Evolutionary conservation across 1,140 invertebrate genomes (phyloP).

Genomic region (Halesus radiatus): DNA sequence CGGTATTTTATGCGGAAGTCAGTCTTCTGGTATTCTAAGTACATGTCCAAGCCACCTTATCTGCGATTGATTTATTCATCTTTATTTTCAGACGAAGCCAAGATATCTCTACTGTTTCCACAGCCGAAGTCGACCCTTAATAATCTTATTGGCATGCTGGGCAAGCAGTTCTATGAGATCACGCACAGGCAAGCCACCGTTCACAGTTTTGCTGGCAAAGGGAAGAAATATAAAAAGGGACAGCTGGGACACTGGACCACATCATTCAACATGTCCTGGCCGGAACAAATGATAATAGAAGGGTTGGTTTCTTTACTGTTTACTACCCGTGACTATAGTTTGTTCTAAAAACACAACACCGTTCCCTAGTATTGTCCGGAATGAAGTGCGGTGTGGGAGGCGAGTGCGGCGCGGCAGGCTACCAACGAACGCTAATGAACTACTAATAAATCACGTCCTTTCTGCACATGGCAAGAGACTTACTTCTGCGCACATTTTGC

Average conservation of each 20-base stretch:
- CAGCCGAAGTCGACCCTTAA: not conserved
- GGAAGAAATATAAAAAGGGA: not conserved
- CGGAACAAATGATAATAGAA: not conserved
- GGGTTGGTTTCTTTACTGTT: not conserved
- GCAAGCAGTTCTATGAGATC: not conserved
- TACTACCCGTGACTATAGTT: too few species aligned
- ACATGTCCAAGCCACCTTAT: too few species aligned
- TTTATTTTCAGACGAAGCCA: too few species aligned
- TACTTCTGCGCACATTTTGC: too few species aligned
- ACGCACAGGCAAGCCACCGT: not conserved
- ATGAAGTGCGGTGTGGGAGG: not conserved
- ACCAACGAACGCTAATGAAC: too few species aligned
- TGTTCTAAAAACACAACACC: not conserved
- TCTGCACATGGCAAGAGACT: too few species aligned
- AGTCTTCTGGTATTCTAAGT: too few species aligned
- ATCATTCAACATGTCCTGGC: not conserved
- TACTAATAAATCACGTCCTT: too few species aligned
- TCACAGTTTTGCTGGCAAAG: not conserved
- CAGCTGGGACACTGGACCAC: not conserved
- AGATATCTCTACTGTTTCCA: too few species aligned
- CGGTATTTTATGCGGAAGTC: too few species aligned
- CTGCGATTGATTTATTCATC: not conserved
- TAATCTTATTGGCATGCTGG: constrained; percentile 21
- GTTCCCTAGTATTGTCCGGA: not conserved
- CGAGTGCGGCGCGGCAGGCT: too few species aligned